Base-by-base conservation (phyloP, 2,797 vertebrate species). In the Agapornis canus region DNA sequence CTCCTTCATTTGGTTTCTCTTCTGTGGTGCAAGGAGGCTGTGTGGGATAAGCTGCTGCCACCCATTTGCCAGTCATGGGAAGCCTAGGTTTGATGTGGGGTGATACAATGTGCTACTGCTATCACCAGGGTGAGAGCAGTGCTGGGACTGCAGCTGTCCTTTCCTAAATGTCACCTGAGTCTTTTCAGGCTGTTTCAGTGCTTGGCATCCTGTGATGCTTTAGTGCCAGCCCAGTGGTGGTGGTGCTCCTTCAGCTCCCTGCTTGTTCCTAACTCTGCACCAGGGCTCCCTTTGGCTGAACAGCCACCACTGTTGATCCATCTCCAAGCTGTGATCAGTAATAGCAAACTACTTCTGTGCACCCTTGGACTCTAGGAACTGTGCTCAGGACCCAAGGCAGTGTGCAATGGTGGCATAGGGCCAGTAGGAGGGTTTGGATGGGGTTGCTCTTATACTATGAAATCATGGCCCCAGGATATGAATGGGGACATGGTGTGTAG, bases 41-140 rank as follows among this genome's bases (percentile, higher is more conserved):
- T 26, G 12, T 32, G 32, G 31, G 32, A 82, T 31, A 32, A 10
- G 3, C 14, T 65, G 73, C 40, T 81, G 39, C 6, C 7, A 10
- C 23, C 14, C 4, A 3, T 20, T 27, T 2, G 0, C 25, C 35
- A 11, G 5, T 15, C 6, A 0, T 0, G 0, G 35, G 14, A 78
- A 70, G 40, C 26, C 37, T 51, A 29, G 45, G 40, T 6, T 71
- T 51, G 42, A 5, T 3, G 5, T 21, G 18, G 48, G 12, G 18
- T 2, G 10, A 54, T 66, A 37, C 1, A 1, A 31, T 15, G 16
- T 47, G 22, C 16, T 27, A 6, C 21, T 21, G 39, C 27, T 71
- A 10, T 27, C 19, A 9, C 5, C 17, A 25, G 56, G 27, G 20
- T 17, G 64, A 52, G 13, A 73, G 40, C 40, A 45, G n/a, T 40